phyloP scores from a whole-genome alignment of 2,797 vertebrate genomes.

The Pogonophryne albipinna region DNA sequence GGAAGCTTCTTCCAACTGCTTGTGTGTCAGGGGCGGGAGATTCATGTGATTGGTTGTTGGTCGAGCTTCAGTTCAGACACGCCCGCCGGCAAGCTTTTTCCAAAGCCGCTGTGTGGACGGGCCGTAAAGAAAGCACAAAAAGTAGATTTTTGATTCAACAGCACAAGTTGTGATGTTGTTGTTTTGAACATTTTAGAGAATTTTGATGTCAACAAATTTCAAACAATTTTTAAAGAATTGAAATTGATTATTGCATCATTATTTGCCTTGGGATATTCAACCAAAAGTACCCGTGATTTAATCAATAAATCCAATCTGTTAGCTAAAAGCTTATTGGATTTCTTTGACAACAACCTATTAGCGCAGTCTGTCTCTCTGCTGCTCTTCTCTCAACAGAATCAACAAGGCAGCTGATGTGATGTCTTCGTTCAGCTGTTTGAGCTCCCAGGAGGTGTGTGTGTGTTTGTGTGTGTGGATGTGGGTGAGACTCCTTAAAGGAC shows the following conservation, averaged over 20 bases:
- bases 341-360: constrained; percentile 2
- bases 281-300: neutral
- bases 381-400: constrained; percentile 57
- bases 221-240: neutral
- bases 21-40: too few relatives aligned
- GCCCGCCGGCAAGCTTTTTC: too few relatives aligned
- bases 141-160: too few relatives aligned
- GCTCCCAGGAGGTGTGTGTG: constrained; percentile 44
- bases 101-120: too few relatives aligned
- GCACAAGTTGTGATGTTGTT: neutral
- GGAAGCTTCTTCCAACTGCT: too few relatives aligned
- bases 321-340: constrained; percentile 2
- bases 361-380: constrained; percentile 19
- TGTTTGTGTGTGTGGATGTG: constrained; percentile 9
- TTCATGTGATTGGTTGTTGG: too few relatives aligned
- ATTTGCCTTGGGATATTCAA: neutral
- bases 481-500: constrained; percentile 42
- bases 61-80: too few relatives aligned
- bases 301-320: constrained; percentile 1
- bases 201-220: rapidly evolving
- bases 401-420: constrained; percentile 71
- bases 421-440: constrained; percentile 75
- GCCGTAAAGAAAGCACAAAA: too few relatives aligned
- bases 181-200: neutral
- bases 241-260: neutral